A percentile compares a stretch with the other conserved stretches of the same genome.
Evolutionary conservation across 1,140 invertebrate species (phyloP).

Genomic region (Zaprionus gabonicus): DNA sequence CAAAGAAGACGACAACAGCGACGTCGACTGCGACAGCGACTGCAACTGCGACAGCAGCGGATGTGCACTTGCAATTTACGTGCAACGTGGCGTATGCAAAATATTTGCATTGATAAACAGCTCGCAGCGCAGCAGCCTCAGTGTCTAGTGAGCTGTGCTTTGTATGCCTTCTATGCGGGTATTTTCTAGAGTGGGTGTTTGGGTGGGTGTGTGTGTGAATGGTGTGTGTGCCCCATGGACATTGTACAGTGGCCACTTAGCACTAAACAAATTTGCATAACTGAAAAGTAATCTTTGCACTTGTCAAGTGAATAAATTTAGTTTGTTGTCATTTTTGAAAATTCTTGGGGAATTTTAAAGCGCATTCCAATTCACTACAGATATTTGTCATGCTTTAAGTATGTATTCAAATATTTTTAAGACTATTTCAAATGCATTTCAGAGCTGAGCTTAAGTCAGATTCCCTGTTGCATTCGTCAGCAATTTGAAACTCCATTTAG

Average conservation of each 20-base stretch:
- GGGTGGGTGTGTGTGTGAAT: neutral
- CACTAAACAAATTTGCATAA: conserved; percentile 50
- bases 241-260: conserved; percentile 50
- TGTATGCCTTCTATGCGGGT: conserved; percentile 11
- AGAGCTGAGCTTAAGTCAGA: neutral
- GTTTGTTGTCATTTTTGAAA: conserved; percentile 1
- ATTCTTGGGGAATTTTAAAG: neutral
- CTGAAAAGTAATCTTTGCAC: conserved; percentile 26
- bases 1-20: conserved; percentile 52
- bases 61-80: conserved; percentile 81
- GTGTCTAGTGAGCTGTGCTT: conserved; percentile 32
- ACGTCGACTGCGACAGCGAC: neutral
- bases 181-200: conserved; percentile 1
- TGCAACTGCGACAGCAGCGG: conserved; percentile 31
- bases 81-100: conserved; percentile 81
- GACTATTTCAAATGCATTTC: neutral
- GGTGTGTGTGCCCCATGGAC: conserved; percentile 15
- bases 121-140: conserved; percentile 46
- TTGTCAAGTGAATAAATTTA: conserved; percentile 27
- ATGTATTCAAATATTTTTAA: neutral
- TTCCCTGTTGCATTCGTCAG: neutral
- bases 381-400: neutral
- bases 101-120: conserved; percentile 83
- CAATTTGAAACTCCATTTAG: neutral
- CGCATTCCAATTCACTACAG: neutral